Evolutionary conservation across 1,140 invertebrate species (phyloP).

Genomic region (Eciton burchellii): DNA sequence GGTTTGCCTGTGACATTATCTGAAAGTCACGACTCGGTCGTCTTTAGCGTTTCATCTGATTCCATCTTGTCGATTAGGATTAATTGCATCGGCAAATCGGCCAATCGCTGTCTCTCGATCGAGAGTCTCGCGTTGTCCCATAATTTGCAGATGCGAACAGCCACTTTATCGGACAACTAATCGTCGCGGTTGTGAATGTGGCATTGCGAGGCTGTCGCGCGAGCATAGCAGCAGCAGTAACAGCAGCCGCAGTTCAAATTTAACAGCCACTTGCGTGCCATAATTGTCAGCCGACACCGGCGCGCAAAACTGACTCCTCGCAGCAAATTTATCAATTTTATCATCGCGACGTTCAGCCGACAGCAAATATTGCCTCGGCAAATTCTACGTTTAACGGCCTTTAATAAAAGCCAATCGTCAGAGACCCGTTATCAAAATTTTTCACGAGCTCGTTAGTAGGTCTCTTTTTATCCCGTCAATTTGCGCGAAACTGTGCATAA

Average conservation of each 20-base stretch:
- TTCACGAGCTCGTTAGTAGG: neutral
- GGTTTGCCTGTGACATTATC: no score
- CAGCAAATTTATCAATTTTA: neutral
- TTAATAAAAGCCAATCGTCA: constrained; percentile 24
- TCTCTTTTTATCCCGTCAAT: constrained; percentile 25
- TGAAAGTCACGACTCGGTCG: no score
- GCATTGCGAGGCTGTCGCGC: neutral
- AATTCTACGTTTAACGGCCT: constrained; percentile 26
- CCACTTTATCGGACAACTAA: constrained; percentile 9
- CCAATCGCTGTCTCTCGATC: no score
- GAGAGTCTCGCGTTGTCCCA: neutral
- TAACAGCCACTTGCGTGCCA: constrained; percentile 15
- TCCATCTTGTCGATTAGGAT: no score
- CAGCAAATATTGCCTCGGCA: neutral
- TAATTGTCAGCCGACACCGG: neutral
- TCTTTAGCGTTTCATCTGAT: no score
- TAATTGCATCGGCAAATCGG: no score
- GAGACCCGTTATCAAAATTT: neutral
- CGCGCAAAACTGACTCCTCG: neutral
- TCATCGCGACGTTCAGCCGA: neutral
- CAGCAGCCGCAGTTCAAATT: constrained; percentile 13
- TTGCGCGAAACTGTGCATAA: neutral
- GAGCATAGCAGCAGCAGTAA: neutral
- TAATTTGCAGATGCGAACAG: constrained; percentile 15
- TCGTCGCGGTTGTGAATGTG: neutral